These are phyloP conservation scores for Montipora sp. DNA, from an alignment of 64 coral and sea anemone species.

Conservation along the genomic window DNA sequence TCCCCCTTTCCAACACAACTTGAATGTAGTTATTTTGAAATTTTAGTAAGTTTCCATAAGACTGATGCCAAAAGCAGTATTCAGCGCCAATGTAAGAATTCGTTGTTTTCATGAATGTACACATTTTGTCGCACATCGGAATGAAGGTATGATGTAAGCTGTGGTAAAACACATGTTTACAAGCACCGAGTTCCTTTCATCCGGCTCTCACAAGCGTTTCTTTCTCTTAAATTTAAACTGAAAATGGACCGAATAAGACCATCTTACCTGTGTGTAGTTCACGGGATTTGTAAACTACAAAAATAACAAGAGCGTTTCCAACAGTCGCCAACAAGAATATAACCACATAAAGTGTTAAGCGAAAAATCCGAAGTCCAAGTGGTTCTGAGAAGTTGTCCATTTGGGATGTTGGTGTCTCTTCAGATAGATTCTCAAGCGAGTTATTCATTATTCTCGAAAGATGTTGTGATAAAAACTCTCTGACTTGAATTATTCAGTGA, in stretches of 20 bases:
- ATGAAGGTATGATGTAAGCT: too few species aligned
- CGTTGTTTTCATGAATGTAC: too few species aligned
- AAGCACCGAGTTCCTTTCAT: background rate
- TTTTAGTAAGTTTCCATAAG: too few species aligned
- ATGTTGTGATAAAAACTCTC: background rate
- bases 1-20: too few species aligned
- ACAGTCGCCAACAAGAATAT: slow-evolving; percentile 76
- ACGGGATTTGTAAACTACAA: slow-evolving; percentile 77
- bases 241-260: background rate
- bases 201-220: slow-evolving; percentile 11
- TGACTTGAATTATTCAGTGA: background rate
- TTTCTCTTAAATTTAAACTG: background rate
- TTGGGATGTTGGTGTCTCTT: background rate
- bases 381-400: slow-evolving; percentile 48
- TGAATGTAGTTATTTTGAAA: too few species aligned
- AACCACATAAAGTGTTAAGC: slow-evolving; percentile 61
- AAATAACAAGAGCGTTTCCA: slow-evolving; percentile 77
- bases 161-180: too few species aligned
- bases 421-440: background rate
- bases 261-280: slow-evolving; percentile 72
- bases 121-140: too few species aligned
- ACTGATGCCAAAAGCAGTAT: too few species aligned
- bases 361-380: slow-evolving; percentile 61
- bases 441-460: background rate
- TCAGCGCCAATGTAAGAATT: too few species aligned